Percentiles rank a stretch among this genome's conserved stretches.
phyloP scores from a whole-genome alignment of 92 coral and sea anemone species.

The Phenganax marumi region DNA sequence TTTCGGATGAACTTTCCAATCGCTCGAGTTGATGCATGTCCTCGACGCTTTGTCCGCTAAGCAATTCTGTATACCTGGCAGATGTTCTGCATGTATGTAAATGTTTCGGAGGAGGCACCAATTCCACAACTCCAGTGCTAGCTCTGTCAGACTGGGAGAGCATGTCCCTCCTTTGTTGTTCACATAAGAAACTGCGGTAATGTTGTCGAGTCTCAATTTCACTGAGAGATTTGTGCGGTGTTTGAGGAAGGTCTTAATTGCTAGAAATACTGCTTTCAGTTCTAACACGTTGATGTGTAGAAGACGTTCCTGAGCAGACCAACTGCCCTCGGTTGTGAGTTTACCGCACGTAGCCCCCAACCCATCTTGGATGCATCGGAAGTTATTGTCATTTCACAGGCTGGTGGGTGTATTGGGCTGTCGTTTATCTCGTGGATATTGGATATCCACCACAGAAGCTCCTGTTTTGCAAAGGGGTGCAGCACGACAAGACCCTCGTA shows the following conservation, averaged over 20 bases:
- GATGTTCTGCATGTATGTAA: constrained; percentile 41
- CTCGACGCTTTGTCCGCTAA: constrained; percentile 53
- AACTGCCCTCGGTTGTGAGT: constrained; percentile 49
- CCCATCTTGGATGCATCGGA: constrained; percentile 58
- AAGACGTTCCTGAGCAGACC: constrained; percentile 47
- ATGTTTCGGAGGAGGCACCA: constrained; percentile 49
- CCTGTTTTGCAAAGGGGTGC: constrained; percentile 24
- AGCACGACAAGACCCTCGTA: constrained; percentile 35
- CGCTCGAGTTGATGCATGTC: constrained; percentile 48
- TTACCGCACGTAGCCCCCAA: constrained; percentile 47
- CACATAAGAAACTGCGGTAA: constrained; percentile 44
- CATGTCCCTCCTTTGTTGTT: constrained; percentile 63
- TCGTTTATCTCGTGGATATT: constrained; percentile 44
- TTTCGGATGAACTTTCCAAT: constrained; percentile 43
- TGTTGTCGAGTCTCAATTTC: constrained; percentile 46
- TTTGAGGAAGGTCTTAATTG: constrained; percentile 51
- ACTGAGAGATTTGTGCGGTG: constrained; percentile 41
- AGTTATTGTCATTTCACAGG: constrained; percentile 43
- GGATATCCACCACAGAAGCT: constrained; percentile 50
- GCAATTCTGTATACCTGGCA: constrained; percentile 48
- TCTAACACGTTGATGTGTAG: constrained; percentile 56
- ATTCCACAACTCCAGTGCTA: constrained; percentile 53
- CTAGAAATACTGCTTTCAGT: constrained; percentile 53
- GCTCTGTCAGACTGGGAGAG: constrained; percentile 40
- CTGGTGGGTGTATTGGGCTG: constrained; percentile 46